A percentile compares a stretch with the other conserved stretches of the same genome.
Evolutionary conservation across 2,888 invertebrate species (phyloP).

Genomic region (Tetranychus piercei): DNA sequence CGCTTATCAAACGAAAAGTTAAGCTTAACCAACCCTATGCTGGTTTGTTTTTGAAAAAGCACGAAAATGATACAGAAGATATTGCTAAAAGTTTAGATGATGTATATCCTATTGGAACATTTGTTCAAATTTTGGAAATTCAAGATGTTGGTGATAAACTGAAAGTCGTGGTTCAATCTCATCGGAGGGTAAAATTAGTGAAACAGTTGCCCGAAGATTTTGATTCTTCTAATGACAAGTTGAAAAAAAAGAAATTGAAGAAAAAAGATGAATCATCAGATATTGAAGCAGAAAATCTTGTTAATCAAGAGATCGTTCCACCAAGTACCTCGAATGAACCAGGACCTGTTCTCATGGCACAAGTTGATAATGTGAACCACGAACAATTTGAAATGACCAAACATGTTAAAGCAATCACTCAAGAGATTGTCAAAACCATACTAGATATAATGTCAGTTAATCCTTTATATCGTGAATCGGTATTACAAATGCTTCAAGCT

Average conservation of each 20-base stretch:
- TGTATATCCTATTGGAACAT: conserved; percentile 74
- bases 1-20: conserved; percentile 75
- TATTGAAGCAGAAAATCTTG: conserved; percentile 3
- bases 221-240: background rate
- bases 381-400: conserved; percentile 74
- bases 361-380: conserved; percentile 76
- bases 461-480: conserved; percentile 84
- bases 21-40: conserved; percentile 89
- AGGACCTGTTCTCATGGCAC: conserved; percentile 50
- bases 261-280: conserved; percentile 6
- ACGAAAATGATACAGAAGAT: conserved; percentile 68
- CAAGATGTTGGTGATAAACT: conserved; percentile 80
- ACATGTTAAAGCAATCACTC: conserved; percentile 86
- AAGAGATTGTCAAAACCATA: conserved; percentile 91
- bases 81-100: conserved; percentile 64
- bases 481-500: conserved; percentile 93
- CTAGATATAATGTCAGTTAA: conserved; percentile 88
- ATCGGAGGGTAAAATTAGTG: conserved; percentile 39
- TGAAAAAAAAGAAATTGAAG: conserved; percentile 19
- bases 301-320: no score
- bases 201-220: background rate
- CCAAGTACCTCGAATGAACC: background rate
- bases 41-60: conserved; percentile 83
- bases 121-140: conserved; percentile 93
- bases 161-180: conserved; percentile 81